Evolutionary conservation across 2,888 invertebrate genomes (phyloP).

Genomic region (Melieria omissa): DNA sequence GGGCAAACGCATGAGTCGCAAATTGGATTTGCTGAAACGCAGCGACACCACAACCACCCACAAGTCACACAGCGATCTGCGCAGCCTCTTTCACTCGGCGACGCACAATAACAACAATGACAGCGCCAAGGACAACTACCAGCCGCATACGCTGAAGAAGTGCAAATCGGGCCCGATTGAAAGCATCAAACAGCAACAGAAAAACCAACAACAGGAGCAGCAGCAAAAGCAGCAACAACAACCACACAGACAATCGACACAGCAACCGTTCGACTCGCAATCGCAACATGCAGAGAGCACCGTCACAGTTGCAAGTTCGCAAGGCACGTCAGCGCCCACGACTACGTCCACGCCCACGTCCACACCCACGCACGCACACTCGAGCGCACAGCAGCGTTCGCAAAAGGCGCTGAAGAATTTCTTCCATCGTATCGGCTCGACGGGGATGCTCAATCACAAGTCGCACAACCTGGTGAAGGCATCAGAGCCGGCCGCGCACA

Average conservation of each 20-base stretch:
- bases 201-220: constrained; percentile 45
- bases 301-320: background rate
- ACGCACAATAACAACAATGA: constrained; percentile 52
- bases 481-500: constrained; percentile 57
- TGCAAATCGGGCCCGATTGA: constrained; percentile 72
- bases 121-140: constrained; percentile 46
- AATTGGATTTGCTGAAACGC: constrained; percentile 78
- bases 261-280: constrained; percentile 34
- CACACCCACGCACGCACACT: constrained; percentile 45
- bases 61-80: constrained; percentile 69
- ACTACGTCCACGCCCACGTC: constrained; percentile 40
- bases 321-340: constrained; percentile 36
- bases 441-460: constrained; percentile 76
- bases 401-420: constrained; percentile 77
- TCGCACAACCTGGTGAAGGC: constrained; percentile 63
- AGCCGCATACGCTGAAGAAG: constrained; percentile 67
- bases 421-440: constrained; percentile 81
- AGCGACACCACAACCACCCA: constrained; percentile 67
- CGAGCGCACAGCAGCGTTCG: constrained; percentile 50
- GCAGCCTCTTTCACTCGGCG: constrained; percentile 66
- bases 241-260: background rate
- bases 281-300: constrained; percentile 37
- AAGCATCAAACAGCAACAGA: constrained; percentile 59
- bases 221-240: constrained; percentile 39
- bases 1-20: constrained; percentile 83